Evolutionary conservation across 1,140 invertebrate genomes (phyloP), one percentile per base, ranked within the genome.

Genomic region (Formica selysi): DNA sequence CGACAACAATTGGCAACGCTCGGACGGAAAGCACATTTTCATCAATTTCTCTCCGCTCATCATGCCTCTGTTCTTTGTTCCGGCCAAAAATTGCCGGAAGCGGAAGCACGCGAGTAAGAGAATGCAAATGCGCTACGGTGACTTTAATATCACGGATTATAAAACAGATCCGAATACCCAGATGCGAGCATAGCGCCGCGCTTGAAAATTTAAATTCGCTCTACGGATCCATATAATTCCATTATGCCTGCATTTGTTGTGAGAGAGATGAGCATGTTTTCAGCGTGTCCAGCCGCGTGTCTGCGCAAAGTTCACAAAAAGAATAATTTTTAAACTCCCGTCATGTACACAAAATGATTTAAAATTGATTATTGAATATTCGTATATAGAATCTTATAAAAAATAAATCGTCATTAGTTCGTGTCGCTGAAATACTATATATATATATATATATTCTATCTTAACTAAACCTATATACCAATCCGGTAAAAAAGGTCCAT

Each of bases 71-170:
- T 76, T 67, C 71, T 51, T 73, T 73, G 67, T 88, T 89, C 74
- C 88, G 68, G 74, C 44, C 54, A 88, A 86, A 88, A 89, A 86
- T 89, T 86, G 57, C 83, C 87, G 83, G 70, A 74, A 88, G 48
- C 19, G 65, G 32, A 84, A 29, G 65, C 67, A 62, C 74, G 38
- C 36, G 81, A 64, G 70, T 48, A 32, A 26, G 70, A 22, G 59
- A 88, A 89, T 88, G 87, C 88, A 88, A 88, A 88, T 89, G 87
- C 48, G 48, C 76, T 32, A 78, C 64, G 76, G 76, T 85, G 88
- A 89, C 88, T 89, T 89, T 89, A 89, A 89, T 89, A 89, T 78
- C 85, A 78, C 65, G 85, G 85, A 86, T 89, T 89, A 89, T 89
- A 89, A 90, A 89, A 89, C 78, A 78, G 86, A 90, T 90, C 88